Evolutionary conservation across 2,888 invertebrate species (phyloP).

Genomic region (Chalcis sispes): DNA sequence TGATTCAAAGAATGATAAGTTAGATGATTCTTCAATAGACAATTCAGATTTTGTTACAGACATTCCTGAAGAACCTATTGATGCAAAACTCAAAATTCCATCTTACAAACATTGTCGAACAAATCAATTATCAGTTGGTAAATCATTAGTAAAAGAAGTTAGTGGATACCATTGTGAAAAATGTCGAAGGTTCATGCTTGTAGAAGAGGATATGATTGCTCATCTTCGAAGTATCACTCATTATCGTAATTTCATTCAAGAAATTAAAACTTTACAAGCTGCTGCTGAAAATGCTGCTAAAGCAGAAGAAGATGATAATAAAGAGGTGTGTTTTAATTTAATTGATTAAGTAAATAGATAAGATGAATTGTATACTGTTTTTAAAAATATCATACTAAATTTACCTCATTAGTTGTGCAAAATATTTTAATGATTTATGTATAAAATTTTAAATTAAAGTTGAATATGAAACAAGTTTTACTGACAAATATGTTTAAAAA

Average conservation of each 20-base stretch:
- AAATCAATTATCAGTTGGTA: constrained; percentile 70
- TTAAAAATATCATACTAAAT: too few species aligned
- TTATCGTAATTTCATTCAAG: constrained; percentile 72
- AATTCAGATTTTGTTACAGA: constrained; percentile 70
- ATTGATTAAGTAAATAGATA: too few species aligned
- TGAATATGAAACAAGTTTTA: background rate
- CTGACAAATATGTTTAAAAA: too few species aligned
- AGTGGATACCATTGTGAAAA: constrained; percentile 73
- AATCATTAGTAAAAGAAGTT: constrained; percentile 71
- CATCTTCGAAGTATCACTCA: constrained; percentile 72
- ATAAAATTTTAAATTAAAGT: background rate
- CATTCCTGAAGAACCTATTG: constrained; percentile 66
- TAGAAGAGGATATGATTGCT: constrained; percentile 71
- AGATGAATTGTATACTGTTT: too few species aligned
- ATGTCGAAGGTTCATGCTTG: constrained; percentile 73
- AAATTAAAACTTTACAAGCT: constrained; percentile 68
- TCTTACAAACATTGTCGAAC: constrained; percentile 72
- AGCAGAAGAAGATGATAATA: constrained; percentile 61
- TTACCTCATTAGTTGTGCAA: constrained; percentile 3
- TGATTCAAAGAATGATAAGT: constrained; percentile 74
- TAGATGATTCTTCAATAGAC: constrained; percentile 62
- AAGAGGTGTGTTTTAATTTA: constrained; percentile 61
- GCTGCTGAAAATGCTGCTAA: constrained; percentile 62
- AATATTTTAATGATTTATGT: too few species aligned
- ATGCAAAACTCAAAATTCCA: constrained; percentile 70